phyloP scores from a whole-genome alignment of 2,888 invertebrate genomes.

The Clanis bilineata region DNA sequence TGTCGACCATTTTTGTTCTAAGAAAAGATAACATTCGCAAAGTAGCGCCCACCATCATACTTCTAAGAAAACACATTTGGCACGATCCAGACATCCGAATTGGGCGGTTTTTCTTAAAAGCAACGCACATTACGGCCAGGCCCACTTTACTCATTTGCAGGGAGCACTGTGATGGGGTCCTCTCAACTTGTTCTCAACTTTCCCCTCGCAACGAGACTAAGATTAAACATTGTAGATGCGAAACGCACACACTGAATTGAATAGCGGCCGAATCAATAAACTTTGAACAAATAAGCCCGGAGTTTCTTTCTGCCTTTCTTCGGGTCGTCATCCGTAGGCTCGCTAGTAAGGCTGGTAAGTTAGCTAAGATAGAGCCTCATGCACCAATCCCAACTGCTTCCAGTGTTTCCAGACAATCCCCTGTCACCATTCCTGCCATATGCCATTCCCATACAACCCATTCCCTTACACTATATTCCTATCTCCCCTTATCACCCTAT shows the following conservation, averaged over 20 bases:
- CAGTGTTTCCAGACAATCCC: too few species aligned
- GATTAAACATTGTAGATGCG: background rate
- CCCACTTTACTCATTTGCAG: conserved; percentile 48
- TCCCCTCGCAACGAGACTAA: conserved; percentile 18
- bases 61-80: conserved; percentile 14
- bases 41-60: conserved; percentile 4
- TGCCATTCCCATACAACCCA: too few species aligned
- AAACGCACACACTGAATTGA: background rate
- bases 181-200: conserved; percentile 52
- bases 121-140: conserved; percentile 46
- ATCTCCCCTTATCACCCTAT: too few species aligned
- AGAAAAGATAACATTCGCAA: background rate
- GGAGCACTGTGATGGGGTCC: conserved; percentile 51
- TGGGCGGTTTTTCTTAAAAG: conserved; percentile 26
- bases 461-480: too few species aligned
- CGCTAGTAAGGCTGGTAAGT: too few species aligned
- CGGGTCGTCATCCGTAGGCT: too few species aligned
- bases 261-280: background rate
- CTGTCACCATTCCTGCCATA: too few species aligned
- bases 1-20: background rate
- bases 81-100: conserved; percentile 25
- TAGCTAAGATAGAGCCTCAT: too few species aligned
- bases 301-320: too few species aligned
- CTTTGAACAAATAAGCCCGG: too few species aligned
- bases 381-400: too few species aligned